These are phyloP conservation scores for Liodrosophila aerea DNA, from an alignment of 2,888 invertebrate genomes.

Conservation along the genomic window DNA sequence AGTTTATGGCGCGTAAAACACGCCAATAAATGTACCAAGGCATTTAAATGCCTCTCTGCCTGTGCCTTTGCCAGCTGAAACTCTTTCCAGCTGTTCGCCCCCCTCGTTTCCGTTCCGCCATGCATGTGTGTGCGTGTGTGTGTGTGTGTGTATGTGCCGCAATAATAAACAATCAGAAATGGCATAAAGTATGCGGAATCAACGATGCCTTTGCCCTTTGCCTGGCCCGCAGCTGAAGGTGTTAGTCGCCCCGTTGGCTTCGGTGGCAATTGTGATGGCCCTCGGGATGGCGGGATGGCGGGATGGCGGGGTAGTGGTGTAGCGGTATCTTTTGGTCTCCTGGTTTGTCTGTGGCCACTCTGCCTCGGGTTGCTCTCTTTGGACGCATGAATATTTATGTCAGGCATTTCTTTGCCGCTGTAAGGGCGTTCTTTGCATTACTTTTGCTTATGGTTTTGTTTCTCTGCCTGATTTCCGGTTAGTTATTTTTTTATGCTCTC, in stretches of 20 bases:
- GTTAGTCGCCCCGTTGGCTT: slow-evolving; percentile 48
- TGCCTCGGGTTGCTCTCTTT: slow-evolving; percentile 7
- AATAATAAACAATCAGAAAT: slow-evolving; percentile 77
- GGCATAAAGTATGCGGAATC: slow-evolving; percentile 71
- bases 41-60: slow-evolving; percentile 68
- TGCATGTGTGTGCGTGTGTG: slow-evolving; percentile 17
- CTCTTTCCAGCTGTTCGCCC: not conserved
- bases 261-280: slow-evolving; percentile 1
- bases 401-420: slow-evolving; percentile 39
- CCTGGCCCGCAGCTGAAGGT: slow-evolving; percentile 41
- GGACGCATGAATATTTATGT: slow-evolving; percentile 69
- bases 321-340: too few species aligned
- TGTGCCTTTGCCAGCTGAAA: slow-evolving; percentile 8
- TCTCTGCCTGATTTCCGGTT: slow-evolving; percentile 36
- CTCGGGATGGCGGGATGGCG: not conserved
- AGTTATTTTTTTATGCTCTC: slow-evolving; percentile 35
- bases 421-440: slow-evolving; percentile 30
- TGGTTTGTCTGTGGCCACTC: not conserved
- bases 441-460: slow-evolving; percentile 31
- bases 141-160: slow-evolving; percentile 68
- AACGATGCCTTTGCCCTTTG: slow-evolving; percentile 36
- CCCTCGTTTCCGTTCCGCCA: not conserved
- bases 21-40: slow-evolving; percentile 75
- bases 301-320: not conserved
- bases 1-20: slow-evolving; percentile 80